Conservation (phyloP, 2,113 vertebrate genomes). For the Trachemys scripta region DNA sequence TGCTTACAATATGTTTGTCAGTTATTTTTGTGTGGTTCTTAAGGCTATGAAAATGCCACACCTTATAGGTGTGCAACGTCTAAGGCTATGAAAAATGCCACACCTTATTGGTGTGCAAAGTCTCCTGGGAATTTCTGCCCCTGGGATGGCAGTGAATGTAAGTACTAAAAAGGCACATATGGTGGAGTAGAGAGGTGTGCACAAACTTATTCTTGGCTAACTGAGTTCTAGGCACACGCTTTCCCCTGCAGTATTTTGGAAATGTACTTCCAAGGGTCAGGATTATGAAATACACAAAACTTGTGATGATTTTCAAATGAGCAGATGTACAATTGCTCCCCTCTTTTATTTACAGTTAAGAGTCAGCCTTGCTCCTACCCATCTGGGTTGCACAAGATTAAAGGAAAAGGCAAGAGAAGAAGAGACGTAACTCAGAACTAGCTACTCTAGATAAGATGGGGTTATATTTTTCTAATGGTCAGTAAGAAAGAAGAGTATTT, state of each 20-base stretch:
- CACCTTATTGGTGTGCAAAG: background rate
- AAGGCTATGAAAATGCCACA: background rate
- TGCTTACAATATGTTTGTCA: background rate
- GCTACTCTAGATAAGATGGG: background rate
- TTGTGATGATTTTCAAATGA: background rate
- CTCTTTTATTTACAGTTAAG: background rate
- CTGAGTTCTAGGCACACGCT: background rate
- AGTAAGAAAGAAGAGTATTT: background rate
- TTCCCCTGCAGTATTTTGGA: background rate
- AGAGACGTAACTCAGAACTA: background rate
- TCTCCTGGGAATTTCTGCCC: background rate
- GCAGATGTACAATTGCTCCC: background rate
- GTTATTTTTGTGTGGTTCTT: background rate
- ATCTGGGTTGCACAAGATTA: background rate
- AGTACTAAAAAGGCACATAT: background rate
- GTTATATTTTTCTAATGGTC: background rate
- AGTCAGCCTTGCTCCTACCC: background rate
- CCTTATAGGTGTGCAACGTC: background rate
- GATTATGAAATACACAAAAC: background rate
- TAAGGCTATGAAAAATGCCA: background rate
- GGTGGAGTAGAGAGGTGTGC: accelerated
- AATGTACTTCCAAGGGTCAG: background rate
- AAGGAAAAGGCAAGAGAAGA: background rate
- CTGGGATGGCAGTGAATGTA: background rate
- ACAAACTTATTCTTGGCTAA: background rate